Evolutionary conservation across 2,888 invertebrate species (phyloP).

Genomic region (Cheilosia scutellata): DNA sequence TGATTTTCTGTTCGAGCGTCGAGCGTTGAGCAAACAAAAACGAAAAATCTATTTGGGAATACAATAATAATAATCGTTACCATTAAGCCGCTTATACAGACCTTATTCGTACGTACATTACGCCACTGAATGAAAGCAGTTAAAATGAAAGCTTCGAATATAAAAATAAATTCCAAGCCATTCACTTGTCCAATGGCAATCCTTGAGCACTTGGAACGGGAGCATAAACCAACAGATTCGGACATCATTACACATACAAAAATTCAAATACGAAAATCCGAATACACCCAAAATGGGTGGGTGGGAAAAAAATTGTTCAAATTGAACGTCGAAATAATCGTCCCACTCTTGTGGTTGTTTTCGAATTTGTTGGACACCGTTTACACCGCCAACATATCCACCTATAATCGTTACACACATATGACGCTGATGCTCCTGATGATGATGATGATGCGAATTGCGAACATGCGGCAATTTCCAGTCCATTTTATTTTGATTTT

Average conservation of each 20-base stretch:
- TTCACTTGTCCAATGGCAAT: slow-evolving; percentile 53
- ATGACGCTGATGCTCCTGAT: slow-evolving; percentile 33
- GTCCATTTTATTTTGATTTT: slow-evolving; percentile 73
- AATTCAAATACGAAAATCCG: slow-evolving; percentile 59
- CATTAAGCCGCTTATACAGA: slow-evolving; percentile 52
- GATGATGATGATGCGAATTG: slow-evolving; percentile 17
- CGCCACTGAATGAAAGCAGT: slow-evolving; percentile 24
- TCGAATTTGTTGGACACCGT: slow-evolving; percentile 59
- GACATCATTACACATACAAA: slow-evolving; percentile 64
- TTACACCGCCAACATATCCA: slow-evolving; percentile 55
- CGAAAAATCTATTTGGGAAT: slow-evolving; percentile 34
- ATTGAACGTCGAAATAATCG: slow-evolving; percentile 67
- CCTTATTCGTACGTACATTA: neutral
- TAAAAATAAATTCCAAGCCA: slow-evolving; percentile 62
- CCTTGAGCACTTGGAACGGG: slow-evolving; percentile 25
- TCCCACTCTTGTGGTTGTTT: slow-evolving; percentile 55
- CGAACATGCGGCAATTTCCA: slow-evolving; percentile 69
- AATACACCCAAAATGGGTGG: slow-evolving; percentile 30
- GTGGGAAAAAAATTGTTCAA: slow-evolving; percentile 36
- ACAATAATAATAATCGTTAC: slow-evolving; percentile 67
- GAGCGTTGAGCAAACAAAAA: neutral
- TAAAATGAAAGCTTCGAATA: slow-evolving; percentile 57
- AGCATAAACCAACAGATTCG: slow-evolving; percentile 43
- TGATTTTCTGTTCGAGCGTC: slow-evolving; percentile 4
- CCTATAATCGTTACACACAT: slow-evolving; percentile 43